These are phyloP conservation scores for Ovis canadensis DNA, from an alignment of 2,113 vertebrate species.

Conservation along the genomic window DNA sequence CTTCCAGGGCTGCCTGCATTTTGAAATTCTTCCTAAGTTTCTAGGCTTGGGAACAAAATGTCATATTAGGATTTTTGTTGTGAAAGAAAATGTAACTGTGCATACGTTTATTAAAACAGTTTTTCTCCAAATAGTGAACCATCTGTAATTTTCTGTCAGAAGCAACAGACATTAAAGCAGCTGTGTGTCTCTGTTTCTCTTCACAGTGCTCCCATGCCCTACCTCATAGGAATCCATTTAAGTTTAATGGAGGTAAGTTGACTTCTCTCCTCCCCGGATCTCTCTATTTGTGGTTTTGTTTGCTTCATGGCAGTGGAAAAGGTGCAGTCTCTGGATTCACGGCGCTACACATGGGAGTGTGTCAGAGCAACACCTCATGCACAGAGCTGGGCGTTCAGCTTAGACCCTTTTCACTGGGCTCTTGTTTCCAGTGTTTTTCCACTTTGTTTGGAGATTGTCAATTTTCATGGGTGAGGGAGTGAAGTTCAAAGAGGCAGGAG, in stretches of 20 bases:
- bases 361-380: not conserved
- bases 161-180: constrained; percentile 73
- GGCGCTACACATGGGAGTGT: not conserved
- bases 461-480: not conserved
- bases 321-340: not conserved
- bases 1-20: constrained; percentile 16
- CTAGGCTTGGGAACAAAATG: constrained; percentile 66
- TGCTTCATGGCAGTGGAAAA: not conserved
- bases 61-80: constrained; percentile 74
- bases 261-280: constrained; percentile 27
- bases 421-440: not conserved
- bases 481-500: not conserved
- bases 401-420: not conserved
- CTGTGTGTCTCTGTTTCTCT: constrained; percentile 75
- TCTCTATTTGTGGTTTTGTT: not conserved
- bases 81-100: constrained; percentile 69
- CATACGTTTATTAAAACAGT: constrained; percentile 74
- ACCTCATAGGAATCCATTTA: constrained; percentile 91
- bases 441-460: not conserved
- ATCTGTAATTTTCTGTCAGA: constrained; percentile 70
- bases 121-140: constrained; percentile 76
- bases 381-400: not conserved
- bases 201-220: constrained; percentile 90
- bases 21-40: constrained; percentile 63
- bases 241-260: constrained; percentile 90